These are phyloP conservation scores for Odontocerum albicorne DNA, from an alignment of 2,888 invertebrate species.

Conservation along the genomic window DNA sequence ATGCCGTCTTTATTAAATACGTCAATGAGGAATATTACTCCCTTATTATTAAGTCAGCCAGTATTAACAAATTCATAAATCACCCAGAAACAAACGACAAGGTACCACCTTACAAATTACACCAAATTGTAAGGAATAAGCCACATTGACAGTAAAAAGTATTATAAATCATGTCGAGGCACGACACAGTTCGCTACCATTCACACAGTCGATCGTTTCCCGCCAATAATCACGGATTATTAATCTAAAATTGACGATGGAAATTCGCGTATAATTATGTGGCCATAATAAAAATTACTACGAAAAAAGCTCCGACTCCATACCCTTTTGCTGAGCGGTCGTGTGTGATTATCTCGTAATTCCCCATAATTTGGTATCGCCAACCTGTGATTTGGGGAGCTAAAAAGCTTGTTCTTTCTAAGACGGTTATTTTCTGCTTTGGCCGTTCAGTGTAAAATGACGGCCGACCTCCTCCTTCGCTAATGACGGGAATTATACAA, in stretches of 20 bases:
- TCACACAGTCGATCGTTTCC: slow-evolving; percentile 17
- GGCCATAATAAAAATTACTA: not conserved
- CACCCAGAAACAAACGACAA: too few species aligned
- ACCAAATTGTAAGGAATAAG: too few species aligned
- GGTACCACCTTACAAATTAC: too few species aligned
- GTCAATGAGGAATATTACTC: too few species aligned
- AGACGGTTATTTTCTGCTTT: slow-evolving; percentile 34
- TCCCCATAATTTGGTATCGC: slow-evolving; percentile 30
- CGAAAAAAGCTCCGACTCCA: not conserved
- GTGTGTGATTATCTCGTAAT: slow-evolving; percentile 32
- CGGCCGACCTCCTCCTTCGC: slow-evolving; percentile 20
- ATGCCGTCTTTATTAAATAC: too few species aligned
- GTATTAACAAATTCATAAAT: too few species aligned
- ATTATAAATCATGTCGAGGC: too few species aligned
- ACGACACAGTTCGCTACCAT: slow-evolving; percentile 8
- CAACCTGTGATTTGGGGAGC: slow-evolving; percentile 34
- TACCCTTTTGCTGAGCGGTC: slow-evolving; percentile 3
- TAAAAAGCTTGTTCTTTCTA: slow-evolving; percentile 35
- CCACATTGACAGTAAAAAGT: too few species aligned
- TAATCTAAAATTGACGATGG: slow-evolving; percentile 27
- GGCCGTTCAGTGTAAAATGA: slow-evolving; percentile 34
- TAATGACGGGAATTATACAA: slow-evolving; percentile 32
- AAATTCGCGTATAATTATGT: slow-evolving; percentile 32
- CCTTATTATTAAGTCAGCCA: too few species aligned
- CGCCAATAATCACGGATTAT: slow-evolving; percentile 27